These are phyloP conservation scores for Planococcus citri DNA, from an alignment of 1,140 invertebrate species.

Conservation along the genomic window DNA sequence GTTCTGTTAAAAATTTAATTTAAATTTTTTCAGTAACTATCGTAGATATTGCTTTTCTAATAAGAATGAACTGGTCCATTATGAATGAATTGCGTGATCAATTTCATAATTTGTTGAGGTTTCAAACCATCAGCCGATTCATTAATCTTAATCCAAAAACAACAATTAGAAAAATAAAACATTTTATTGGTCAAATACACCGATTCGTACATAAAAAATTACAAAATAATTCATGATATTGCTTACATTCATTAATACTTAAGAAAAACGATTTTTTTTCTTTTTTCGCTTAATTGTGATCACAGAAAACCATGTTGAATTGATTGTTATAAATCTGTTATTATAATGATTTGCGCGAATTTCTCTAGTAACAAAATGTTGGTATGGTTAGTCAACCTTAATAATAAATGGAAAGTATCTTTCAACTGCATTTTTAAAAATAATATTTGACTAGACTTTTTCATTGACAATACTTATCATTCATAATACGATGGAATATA, in stretches of 20 bases:
- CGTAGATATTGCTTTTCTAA: too few species aligned
- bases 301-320: constrained; percentile 1
- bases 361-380: too few species aligned
- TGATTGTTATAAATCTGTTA: not conserved
- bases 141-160: too few species aligned
- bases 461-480: not conserved
- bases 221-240: constrained; percentile 17
- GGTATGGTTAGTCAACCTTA: too few species aligned
- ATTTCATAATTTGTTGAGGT: too few species aligned
- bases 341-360: not conserved
- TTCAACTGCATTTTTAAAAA: not conserved
- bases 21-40: too few species aligned
- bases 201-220: constrained; percentile 11
- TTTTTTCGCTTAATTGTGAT: not conserved
- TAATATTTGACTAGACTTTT: not conserved
- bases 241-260: not conserved
- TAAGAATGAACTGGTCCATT: too few species aligned
- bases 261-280: not conserved
- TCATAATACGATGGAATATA: not conserved
- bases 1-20: too few species aligned
- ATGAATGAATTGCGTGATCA: too few species aligned
- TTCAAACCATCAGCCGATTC: too few species aligned
- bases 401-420: too few species aligned
- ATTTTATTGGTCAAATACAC: constrained; percentile 18
- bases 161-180: too few species aligned